Evolutionary conservation across 92 coral and sea anemone species (phyloP), one percentile per base, ranked within the genome.

Genomic region (Plumapathes pennacea): DNA sequence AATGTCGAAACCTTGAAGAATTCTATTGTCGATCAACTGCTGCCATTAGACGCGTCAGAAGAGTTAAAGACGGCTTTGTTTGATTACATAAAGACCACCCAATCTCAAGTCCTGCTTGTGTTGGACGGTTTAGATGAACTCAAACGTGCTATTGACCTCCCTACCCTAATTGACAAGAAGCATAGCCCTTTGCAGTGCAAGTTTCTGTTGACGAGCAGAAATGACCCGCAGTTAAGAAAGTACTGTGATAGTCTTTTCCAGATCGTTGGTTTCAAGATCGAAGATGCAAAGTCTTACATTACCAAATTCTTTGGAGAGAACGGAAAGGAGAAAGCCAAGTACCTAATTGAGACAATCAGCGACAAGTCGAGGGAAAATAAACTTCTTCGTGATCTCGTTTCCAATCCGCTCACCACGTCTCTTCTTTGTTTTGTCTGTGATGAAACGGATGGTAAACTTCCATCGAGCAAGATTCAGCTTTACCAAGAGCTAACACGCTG

Each of bases 61-160:
- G 11, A 26, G 38, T 32, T 25, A 2, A 60, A 49, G 25, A 10
- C 33, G 23, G n/a, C 36, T 7, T 72, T 72, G 32, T n/a, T 45
- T 5, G 32, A 60, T 3, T 23, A 43, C 8, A 26, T 71, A 13
- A 51, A 32, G 10, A 32, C 27, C 25, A 48, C 47, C 42, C 77
- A 70, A 42, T 46, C 52, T 21, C 31, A 22, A 0, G 64, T 36
- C 12, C 58, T 59, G 23, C 27, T 71, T n/a, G 32, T 72, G 15
- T 69, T 60, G 36, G 78, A 60, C 39, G 78, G 71, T 7, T 61
- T 71, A 15, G 71, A 71, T 40, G 78, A 71, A 50, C n/a, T n/a
- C n/a, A n/a, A n/a, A n/a, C n/a, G n/a, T n/a, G n/a, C n/a, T n/a
- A n/a, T n/a, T n/a, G 17, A 27, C 3, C 50, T 71, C 12, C 32